Evolutionary conservation across 2,888 invertebrate genomes (phyloP), one percentile per base, ranked within the genome.

Genomic region (Lasioglossum figueresi): DNA sequence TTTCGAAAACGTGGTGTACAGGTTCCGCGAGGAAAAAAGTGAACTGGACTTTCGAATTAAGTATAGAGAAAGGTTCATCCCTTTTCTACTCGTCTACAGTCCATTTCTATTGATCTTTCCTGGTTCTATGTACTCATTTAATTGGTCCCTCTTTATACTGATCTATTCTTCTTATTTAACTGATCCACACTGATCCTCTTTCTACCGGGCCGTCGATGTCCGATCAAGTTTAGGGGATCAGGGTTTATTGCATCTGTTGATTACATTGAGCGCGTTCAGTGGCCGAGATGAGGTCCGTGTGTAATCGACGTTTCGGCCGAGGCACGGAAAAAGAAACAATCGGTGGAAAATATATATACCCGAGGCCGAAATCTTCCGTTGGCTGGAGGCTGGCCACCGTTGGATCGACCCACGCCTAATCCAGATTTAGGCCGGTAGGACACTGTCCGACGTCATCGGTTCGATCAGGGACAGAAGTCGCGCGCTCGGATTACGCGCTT

Each of bases 161-260:
- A 23, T 52, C 52, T 23, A 23, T 52, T 52, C 23, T 2, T 52
- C 52, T 8, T 52, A 52, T 23, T 52, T 6, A 23, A 52, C 52
- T 23, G 2, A 2, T 19, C 52, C 43, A 43, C 43, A 43, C 43
- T 12, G 43, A 1, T 8, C 23, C 23, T 52, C 8, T 23, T 23
- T 23, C 52, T 10, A 3, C 10, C 1, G 52, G 52, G 10, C 23
- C 52, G 8, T 1, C 52, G 52, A 52, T 10, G 52, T 6, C 52
- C 52, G 52, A 23, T 23, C 23, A 23, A 52, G 8, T 23, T 52
- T 10, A 52, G 52, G 52, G 52, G 52, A 52, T 52, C 52, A 23
- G 66, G 34, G 66, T 66, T 66, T 66, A 66, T 34, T 34, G 59
- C 59, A 66, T 66, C 66, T 34, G 66, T 34, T 19, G 66, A 66